Percentiles rank a stretch among this genome's conserved stretches.
phyloP scores from a whole-genome alignment of 2,888 invertebrate species.

The Sialis lutaria region DNA sequence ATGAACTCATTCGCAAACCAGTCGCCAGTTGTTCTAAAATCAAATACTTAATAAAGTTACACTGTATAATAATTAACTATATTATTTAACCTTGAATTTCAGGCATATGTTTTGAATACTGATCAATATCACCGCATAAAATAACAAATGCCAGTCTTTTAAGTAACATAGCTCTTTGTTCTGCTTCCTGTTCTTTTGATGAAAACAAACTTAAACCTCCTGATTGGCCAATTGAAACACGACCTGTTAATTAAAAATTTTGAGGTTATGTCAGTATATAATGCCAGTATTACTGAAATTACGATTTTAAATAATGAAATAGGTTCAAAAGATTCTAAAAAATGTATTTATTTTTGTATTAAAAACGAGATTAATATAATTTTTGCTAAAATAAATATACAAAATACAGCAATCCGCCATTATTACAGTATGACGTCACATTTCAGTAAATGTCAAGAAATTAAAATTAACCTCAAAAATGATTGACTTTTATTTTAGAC shows the following conservation, averaged over 20 bases:
- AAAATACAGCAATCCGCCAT: no score
- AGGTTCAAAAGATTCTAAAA: no score
- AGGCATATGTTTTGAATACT: constrained; percentile 74
- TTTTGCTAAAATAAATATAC: no score
- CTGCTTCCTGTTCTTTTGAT: constrained; percentile 69
- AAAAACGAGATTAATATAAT: no score
- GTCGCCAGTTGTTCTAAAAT: constrained; percentile 66
- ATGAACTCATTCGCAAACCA: constrained; percentile 55
- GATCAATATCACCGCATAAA: constrained; percentile 72
- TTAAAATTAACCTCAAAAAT: no score
- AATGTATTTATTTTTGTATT: no score
- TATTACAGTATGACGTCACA: no score
- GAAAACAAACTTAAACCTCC: constrained; percentile 67
- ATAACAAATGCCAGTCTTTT: constrained; percentile 72
- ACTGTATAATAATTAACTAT: not conserved
- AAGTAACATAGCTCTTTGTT: constrained; percentile 60
- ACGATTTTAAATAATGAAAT: no score
- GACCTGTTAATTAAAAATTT: constrained; percentile 28
- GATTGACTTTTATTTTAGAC: no score
- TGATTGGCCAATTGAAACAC: constrained; percentile 60
- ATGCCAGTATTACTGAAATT: no score
- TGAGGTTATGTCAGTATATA: not conserved
- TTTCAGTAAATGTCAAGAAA: no score
- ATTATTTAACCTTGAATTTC: constrained; percentile 60
- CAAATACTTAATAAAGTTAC: not conserved